Evolutionary conservation across 2,888 invertebrate genomes (phyloP), one percentile per base, ranked within the genome.

Genomic region (Carcina quercana): DNA sequence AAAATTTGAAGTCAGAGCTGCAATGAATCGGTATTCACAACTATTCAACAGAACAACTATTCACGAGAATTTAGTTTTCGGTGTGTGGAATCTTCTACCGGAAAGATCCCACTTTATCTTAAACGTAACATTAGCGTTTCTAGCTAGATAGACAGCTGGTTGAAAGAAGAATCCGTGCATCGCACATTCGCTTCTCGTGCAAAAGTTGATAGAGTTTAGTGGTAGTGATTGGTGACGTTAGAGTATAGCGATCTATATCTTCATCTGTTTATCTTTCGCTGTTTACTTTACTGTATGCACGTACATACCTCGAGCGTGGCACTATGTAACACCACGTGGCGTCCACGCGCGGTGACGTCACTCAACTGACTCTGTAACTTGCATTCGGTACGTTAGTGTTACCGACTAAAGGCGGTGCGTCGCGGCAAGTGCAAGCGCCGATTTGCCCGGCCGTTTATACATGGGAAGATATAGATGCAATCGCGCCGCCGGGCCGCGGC

Each of bases 101-200:
- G 72, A 79, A 78, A 68, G 68, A 71, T 64, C 60, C 69, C 55
- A 50, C 47, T 42, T 32, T 53, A 53, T 58, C 74, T 80, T 82
- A 80, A 62, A 72, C 64, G 66, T 76, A 79, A 80, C 71, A 79
- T 64, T 65, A 82, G 82, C 82, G 60, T 73, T 70, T 65, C 82
- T 82, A 83, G 75, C 82, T 82, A 82, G 67, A 75, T 70, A 80
- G 78, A 79, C 60, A 79, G 82, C 82, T 76, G 80, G 76, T 80
- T 78, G 74, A 80, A 82, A 78, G 76, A 78, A 79, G 76, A 73
- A 66, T 71, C 69, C 83, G 83, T 83, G 83, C 82, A 82, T 72
- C 64, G 82, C 82, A 79, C 80, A 82, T 83, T 83, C 82, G 82
- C 80, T 74, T 76, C 71, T 80, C 82, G 82, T 83, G 82, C 82